Evolutionary conservation across 2,113 vertebrate genomes (phyloP), one percentile per base, ranked within the genome.

Genomic region (Fregata magnificens): DNA sequence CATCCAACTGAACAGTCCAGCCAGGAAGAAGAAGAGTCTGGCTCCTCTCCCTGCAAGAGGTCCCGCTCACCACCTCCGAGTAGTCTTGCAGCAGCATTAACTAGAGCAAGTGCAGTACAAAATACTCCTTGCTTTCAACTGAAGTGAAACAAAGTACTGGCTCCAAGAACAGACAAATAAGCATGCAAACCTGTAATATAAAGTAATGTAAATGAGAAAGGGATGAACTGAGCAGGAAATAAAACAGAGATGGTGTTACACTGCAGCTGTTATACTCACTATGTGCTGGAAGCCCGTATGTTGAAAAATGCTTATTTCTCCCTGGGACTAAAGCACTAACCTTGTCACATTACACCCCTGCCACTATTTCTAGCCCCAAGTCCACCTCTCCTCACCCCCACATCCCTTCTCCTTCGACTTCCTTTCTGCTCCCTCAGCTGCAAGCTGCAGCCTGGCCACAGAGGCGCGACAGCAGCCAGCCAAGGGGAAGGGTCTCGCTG

Each of bases 391-490:
- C 31, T 72, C 52, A 61, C 7, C 18, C 13, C 10, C 5, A 18
- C 12, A 77, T 25, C 47, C 16, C 34, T 67, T 79, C 24, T 56
- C 22, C 26, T 91, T 63, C 38, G 13, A 11, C 3, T 18, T 66
- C 34, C 21, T 69, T 28, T 14, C 20, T 12, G 16, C 26, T 86
- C 14, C 49, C 15, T 34, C 38, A 52, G 20, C 28, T 8, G 1
- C 5, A 20, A 62, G 24, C 29, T 24, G 31, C 50, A n/a, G 20
- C 31, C 49, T 2, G 2, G 52, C 13, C 4, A 21, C 17, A 9
- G 31, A 21, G 19, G 13, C 0, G 0, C 3, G 11, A 65, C 18
- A 32, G 53, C 72, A 65, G 24, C 36, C 0, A 0, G 29, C 20
- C 0, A 0, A 56, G 21, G 49, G 31, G 26, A 61, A 77, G 34